Conservation (phyloP, 2,113 vertebrate species). For the Globicephala melas region DNA sequence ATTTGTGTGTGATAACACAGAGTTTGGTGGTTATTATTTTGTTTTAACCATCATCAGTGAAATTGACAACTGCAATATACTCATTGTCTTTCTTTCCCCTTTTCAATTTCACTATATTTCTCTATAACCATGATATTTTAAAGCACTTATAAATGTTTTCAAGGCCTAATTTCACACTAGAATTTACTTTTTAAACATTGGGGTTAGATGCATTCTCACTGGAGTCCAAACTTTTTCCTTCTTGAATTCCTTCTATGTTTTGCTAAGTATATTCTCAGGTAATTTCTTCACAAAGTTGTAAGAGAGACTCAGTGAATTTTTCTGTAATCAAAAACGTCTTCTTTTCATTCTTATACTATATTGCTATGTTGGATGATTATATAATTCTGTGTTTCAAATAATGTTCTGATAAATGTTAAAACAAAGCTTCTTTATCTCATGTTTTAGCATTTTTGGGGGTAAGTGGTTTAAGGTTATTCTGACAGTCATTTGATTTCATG, state of each 20-base stretch:
- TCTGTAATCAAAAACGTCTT: neutral
- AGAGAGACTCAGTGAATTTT: neutral
- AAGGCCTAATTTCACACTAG: neutral
- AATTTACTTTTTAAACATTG: neutral
- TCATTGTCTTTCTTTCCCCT: neutral
- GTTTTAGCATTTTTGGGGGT: neutral
- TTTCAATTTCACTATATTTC: neutral
- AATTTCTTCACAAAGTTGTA: neutral
- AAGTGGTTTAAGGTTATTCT: neutral
- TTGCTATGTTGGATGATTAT: neutral
- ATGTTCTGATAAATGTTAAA: neutral
- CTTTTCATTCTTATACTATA: neutral
- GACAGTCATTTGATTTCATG: neutral
- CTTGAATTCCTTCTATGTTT: neutral
- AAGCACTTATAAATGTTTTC: neutral
- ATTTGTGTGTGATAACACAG: neutral
- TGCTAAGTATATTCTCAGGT: neutral
- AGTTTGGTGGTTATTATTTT: neutral
- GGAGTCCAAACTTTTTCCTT: neutral
- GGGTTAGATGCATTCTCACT: neutral
- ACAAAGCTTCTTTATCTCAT: neutral
- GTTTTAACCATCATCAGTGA: neutral
- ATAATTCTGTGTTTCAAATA: neutral
- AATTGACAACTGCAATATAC: neutral
- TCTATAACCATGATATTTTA: neutral